Base-by-base conservation (phyloP, 2,888 invertebrate genomes). In the Cotesia congregata region DNA sequence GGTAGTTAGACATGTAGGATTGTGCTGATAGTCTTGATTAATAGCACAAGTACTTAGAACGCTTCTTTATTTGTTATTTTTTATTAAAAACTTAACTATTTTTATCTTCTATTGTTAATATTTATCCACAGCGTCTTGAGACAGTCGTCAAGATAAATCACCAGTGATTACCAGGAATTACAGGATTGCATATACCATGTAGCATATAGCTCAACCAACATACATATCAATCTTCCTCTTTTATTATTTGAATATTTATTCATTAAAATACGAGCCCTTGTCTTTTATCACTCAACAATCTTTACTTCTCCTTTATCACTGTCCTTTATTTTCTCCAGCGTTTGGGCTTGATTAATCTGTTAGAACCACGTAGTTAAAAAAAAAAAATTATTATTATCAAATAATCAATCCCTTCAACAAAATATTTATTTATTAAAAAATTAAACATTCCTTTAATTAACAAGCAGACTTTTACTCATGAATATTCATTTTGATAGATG, bases 401-500 rank as follows among this genome's bases (percentile, higher is more conserved):
- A 50, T 50, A 50, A 50, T 50, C 7, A 50, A 50, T 12, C 50
- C 50, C 50, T 50, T 30, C 4, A 30, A 30, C 30, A 30, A 6
- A 64, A 64, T 64, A 20, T 20, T 64, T 64, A 50, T 50, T 50
- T 50, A 50, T 12, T 50, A 50, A 60, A 60, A 60, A 60, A 5
- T 59, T 70, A 41, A 70, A 70, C 70, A 50, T 40, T 7, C 15
- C 60, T 59, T 41, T 59, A 50, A 41, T 70, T 70, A 59, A 15
- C 70, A 41, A 17, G 20, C 40, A 9, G 78, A 76, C 83, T 79
- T 80, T 67, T 41, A 17, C 30, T 30, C 30, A 79, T 77, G 64
- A 30, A 74, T 77, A 50, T 77, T 73, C 61, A 77, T 79, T 77
- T 81, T 85, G 84, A 76, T 89, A 95, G 96, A 95, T 91, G 92